phyloP scores from a whole-genome alignment of 2,113 vertebrate species.

The Heptranchias perlo region DNA sequence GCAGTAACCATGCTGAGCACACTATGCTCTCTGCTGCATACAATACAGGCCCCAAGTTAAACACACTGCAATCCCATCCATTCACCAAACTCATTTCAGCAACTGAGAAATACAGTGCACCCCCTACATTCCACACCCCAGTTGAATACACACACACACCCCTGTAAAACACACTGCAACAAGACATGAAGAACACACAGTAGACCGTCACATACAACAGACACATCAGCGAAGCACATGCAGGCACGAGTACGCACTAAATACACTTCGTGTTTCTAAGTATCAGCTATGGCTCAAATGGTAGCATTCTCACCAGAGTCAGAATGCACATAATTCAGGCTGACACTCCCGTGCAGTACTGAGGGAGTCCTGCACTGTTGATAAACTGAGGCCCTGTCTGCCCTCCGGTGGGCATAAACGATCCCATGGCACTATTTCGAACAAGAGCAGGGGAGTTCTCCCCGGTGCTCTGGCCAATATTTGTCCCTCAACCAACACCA shows the following conservation, averaged over 20 bases:
- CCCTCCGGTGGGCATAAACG: not conserved
- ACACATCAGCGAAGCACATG: not conserved
- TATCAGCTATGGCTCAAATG: not conserved
- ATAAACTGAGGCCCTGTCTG: not conserved
- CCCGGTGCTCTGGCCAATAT: not conserved
- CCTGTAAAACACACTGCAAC: not conserved
- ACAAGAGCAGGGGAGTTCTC: not conserved
- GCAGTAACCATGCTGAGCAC: not conserved
- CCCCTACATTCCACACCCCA: not conserved
- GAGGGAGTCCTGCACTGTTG: not conserved
- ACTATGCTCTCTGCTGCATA: not conserved
- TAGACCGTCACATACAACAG: not conserved
- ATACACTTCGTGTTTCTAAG: not conserved
- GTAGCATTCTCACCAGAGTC: not conserved
- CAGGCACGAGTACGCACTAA: not conserved
- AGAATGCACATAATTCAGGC: not conserved
- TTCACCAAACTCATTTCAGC: not conserved
- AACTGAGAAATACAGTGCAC: not conserved
- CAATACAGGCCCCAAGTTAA: not conserved
- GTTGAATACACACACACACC: not conserved
- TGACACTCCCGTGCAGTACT: not conserved
- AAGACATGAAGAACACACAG: not conserved
- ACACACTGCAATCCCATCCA: not conserved
- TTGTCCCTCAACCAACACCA: not conserved
- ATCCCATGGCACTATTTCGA: not conserved